Base-by-base conservation (phyloP, 1,140 invertebrate species). In the Apis cerana region DNA sequence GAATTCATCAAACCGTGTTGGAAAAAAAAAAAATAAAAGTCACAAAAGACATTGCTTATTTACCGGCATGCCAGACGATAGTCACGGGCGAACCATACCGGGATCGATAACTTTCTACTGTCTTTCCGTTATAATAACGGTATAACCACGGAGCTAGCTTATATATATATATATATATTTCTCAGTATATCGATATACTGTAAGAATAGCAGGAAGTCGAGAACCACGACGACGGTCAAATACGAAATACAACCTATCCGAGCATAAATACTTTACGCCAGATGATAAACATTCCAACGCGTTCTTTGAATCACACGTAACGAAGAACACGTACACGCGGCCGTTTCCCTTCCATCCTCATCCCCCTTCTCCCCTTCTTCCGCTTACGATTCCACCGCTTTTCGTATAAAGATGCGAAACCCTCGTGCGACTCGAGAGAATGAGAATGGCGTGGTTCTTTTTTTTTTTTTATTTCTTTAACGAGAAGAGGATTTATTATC, bases 91-190 rank as follows among this genome's bases (percentile, higher is more conserved):
- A 48, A 48, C 5, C 33, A n/a, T 23, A 12, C 10, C 61, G 10
- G 48, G 61, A 75, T 83, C n/a, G 80, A 87, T 62, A 80, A 87
- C 85, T 85, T 82, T 87, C 52, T 71, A 79, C 68, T 58, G 52
- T 70, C 54, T 68, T 62, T 80, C 77, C 82, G 85, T 88, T 88
- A 85, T 74, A 75, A 69, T 87, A 86, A 87, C 85, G 86, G 82
- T 85, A 85, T 76, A 72, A 65, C 50, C 23, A 50, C 69, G 61
- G 19, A 50, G 71, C 58, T 65, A 52, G 58, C 76, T 50, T n/a
- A n/a, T 33, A 33, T 85, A 58, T 50, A 61, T 62, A 43, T 43
- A 43, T 43, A 43, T 43, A 43, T 43, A 43, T 67, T 62, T 64
- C 64, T 79, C 54, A 15, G 54, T 70, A 62, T 67, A 88, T 85